These are phyloP conservation scores for Holothuria glaberrima DNA, from an alignment of 35 echinoderm and acorn worm species.

Conservation along the genomic window DNA sequence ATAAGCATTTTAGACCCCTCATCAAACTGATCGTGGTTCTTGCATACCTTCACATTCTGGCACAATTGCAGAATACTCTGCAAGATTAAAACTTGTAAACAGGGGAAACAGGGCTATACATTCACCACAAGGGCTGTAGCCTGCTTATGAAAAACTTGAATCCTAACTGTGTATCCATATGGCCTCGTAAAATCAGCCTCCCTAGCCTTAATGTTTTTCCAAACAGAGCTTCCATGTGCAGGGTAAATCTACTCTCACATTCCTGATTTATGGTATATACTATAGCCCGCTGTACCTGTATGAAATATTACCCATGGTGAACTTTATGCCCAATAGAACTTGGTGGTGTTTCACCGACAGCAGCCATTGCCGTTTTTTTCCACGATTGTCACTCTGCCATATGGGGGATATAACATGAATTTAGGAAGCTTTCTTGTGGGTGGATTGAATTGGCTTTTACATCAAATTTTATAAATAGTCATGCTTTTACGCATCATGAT, in stretches of 20 bases:
- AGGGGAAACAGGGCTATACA: background rate
- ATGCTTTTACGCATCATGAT: too few relatives aligned
- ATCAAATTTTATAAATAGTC: too few relatives aligned
- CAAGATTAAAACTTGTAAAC: background rate
- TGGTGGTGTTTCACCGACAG: background rate
- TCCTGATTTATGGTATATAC: background rate
- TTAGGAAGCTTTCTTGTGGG: too few relatives aligned
- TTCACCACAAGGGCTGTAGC: background rate
- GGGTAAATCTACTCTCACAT: background rate
- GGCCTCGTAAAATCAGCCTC: background rate
- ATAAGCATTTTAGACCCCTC: background rate
- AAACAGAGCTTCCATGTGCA: too few relatives aligned
- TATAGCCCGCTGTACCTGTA: background rate
- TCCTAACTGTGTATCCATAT: background rate
- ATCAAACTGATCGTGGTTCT: background rate
- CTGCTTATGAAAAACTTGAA: conserved; percentile 9
- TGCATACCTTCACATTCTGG: background rate
- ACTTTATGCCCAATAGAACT: background rate
- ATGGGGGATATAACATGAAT: background rate
- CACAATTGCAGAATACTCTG: too few relatives aligned
- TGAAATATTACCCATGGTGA: background rate
- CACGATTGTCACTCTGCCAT: background rate
- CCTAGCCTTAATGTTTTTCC: too few relatives aligned
- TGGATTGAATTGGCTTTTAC: too few relatives aligned
- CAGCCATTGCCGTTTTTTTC: background rate